phyloP scores from a whole-genome alignment of 2,888 invertebrate species.

The Lasioglossum zephyrum region DNA sequence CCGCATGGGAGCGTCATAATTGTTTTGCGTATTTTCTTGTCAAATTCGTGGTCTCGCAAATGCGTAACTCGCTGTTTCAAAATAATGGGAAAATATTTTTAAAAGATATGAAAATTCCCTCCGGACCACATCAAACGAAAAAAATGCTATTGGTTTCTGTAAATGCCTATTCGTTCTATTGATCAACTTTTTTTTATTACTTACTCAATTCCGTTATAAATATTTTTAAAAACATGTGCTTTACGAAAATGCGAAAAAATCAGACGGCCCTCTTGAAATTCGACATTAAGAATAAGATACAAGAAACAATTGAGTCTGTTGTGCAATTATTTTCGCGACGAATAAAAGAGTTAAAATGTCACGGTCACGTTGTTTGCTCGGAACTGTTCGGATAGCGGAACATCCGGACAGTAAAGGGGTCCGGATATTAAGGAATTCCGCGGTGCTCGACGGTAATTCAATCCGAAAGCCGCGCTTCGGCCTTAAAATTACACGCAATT shows the following conservation, averaged over 20 bases:
- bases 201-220: not conserved
- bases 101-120: not conserved
- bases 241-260: not conserved
- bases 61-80: not conserved
- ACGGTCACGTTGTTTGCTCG: not conserved
- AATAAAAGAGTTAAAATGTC: not conserved
- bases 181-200: no score
- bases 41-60: not conserved
- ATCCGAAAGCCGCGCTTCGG: not conserved
- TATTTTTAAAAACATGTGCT: not conserved
- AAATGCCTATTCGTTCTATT: not conserved
- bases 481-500: conserved; percentile 20
- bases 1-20: not conserved
- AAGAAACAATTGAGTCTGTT: not conserved
- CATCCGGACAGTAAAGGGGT: not conserved
- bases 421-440: not conserved
- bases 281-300: not conserved
- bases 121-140: not conserved
- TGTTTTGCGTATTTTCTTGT: not conserved
- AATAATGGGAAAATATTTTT: not conserved
- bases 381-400: not conserved
- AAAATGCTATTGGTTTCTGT: not conserved
- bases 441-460: not conserved
- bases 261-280: not conserved
- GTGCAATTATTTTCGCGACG: not conserved